Evolutionary conservation across 2,888 invertebrate genomes (phyloP), one percentile per base, ranked within the genome.

Genomic region (Leucoma salicis): DNA sequence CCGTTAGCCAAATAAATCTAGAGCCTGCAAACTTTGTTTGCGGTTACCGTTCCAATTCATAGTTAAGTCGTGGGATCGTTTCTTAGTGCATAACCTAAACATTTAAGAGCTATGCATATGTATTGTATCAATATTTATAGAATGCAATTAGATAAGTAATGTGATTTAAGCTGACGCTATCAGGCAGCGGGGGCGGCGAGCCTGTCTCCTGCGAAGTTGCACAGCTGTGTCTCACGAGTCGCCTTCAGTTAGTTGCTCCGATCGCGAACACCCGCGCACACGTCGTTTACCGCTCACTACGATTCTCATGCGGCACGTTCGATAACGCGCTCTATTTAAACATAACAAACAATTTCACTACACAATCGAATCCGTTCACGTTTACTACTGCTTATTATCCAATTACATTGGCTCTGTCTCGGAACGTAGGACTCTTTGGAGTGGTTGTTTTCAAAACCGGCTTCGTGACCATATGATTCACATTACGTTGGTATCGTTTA

Each of bases 241-340:
- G 59, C 48, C 47, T 55, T 58, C 75, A 86, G 87, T 88, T 78
- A 76, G 87, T 88, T 78, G 76, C 57, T 72, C 69, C 66, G 66
- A 66, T 63, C 77, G 86, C 84, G 84, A 79, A 69, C 75, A 47
- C 37, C 61, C 66, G 84, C 62, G 75, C 66, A 74, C 81, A 85
- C 86, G 87, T 83, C 70, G 74, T 68, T 46, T 54, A 42, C 51
- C 37, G 45, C 29, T 54, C 55, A 50, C 54, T 36, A 44, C 45
- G 32, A 46, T 34, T 61, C 57, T 60, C 57, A 53, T 53, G 56
- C 59, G 59, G 42, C 62, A 65, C 65, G 57, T 58, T 63, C 71
- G 82, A 85, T 83, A 85, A 80, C 83, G 78, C 78, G 82, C 75
- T 76, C 80, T 67, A 77, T 77, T 84, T 79, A 74, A 80, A 78